Percentiles rank a stretch among this genome's conserved stretches.
These are phyloP conservation scores for Drosophila parvula DNA, from an alignment of 1,140 invertebrate genomes.

Conservation along the genomic window DNA sequence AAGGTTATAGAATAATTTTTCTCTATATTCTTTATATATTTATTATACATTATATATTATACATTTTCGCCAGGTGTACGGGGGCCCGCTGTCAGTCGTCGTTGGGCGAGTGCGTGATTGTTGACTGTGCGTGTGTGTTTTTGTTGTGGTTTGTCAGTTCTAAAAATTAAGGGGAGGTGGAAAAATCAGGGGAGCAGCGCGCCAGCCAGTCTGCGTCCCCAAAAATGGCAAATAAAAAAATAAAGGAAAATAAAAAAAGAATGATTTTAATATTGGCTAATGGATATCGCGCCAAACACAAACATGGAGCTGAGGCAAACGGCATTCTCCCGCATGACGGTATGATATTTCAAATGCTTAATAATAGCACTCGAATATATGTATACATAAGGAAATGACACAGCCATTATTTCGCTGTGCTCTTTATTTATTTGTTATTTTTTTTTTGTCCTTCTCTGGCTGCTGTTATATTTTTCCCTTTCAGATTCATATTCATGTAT, in stretches of 20 bases:
- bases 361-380: constrained; percentile 76
- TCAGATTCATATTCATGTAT: constrained; percentile 28
- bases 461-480: constrained; percentile 4
- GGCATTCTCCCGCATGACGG: constrained; percentile 68
- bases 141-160: constrained; percentile 32
- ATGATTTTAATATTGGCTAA: constrained; percentile 83
- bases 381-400: constrained; percentile 58
- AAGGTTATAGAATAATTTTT: no score
- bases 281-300: constrained; percentile 69
- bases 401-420: constrained; percentile 56
- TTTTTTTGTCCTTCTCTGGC: constrained; percentile 30
- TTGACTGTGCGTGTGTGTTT: constrained; percentile 53
- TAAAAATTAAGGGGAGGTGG: constrained; percentile 6
- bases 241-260: constrained; percentile 51
- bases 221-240: not conserved
- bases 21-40: no score
- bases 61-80: constrained; percentile 3
- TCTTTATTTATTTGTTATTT: constrained; percentile 64
- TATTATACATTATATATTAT: no score
- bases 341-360: constrained; percentile 83
- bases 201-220: constrained; percentile 67
- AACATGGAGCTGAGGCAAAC: constrained; percentile 10
- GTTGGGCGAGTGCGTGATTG: constrained; percentile 60
- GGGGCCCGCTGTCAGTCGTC: not conserved
- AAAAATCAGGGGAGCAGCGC: not conserved